phyloP scores from a whole-genome alignment of 2,797 vertebrate species.

The Falco berigora region DNA sequence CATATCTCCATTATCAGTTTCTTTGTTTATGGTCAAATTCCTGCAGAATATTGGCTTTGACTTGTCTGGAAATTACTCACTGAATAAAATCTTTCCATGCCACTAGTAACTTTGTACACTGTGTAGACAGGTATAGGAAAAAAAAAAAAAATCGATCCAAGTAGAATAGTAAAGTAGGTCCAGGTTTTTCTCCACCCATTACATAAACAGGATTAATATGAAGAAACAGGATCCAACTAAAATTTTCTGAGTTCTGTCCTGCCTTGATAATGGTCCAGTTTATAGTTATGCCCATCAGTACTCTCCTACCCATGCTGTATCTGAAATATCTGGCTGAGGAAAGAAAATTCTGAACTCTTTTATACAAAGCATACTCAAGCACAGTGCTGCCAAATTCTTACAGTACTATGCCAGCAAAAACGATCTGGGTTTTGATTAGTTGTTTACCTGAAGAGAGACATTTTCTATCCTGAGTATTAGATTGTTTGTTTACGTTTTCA shows the following conservation, averaged over 20 bases:
- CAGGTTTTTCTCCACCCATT: not conserved
- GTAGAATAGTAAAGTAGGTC: not conserved
- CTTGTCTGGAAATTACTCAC: not conserved
- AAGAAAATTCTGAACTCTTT: not conserved
- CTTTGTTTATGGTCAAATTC: not conserved
- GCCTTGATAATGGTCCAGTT: not conserved
- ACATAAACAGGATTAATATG: not conserved
- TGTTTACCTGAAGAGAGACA: slow-evolving; percentile 52
- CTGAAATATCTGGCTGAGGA: not conserved
- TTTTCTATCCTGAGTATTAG: slow-evolving; percentile 33
- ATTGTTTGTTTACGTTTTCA: slow-evolving; percentile 51
- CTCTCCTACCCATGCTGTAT: not conserved
- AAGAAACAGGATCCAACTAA: not conserved
- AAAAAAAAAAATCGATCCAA: not conserved
- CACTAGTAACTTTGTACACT: not conserved
- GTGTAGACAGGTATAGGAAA: not conserved
- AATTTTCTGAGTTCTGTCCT: not conserved
- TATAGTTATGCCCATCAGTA: not conserved
- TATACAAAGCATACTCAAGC: not conserved
- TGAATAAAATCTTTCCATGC: not conserved
- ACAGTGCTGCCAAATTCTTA: not conserved
- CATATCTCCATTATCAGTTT: not conserved
- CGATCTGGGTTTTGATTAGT: slow-evolving; percentile 9
- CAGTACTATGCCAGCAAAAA: not conserved
- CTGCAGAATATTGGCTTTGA: not conserved